Conservation (phyloP, 2,888 invertebrate genomes). For the Aplocera efformata region DNA sequence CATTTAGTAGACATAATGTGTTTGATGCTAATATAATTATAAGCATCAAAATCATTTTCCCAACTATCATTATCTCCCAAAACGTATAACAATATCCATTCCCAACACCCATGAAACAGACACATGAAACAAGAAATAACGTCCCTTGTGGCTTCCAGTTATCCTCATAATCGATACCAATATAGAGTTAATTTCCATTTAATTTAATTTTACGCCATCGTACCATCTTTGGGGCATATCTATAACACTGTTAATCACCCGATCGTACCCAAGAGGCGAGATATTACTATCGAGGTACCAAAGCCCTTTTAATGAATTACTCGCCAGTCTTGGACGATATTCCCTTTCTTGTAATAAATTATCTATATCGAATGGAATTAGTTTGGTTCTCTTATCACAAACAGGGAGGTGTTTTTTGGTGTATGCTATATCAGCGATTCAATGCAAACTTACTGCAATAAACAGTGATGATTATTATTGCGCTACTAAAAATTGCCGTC, state of each 20-base stretch:
- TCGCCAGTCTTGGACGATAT: constrained; percentile 29
- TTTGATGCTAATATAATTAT: too few species aligned
- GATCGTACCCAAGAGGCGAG: constrained; percentile 45
- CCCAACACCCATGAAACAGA: constrained; percentile 7
- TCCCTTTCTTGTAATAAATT: constrained; percentile 15
- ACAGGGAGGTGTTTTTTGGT: not conserved
- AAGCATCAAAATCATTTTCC: too few species aligned
- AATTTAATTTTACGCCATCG: constrained; percentile 44
- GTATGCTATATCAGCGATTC: not conserved
- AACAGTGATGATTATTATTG: too few species aligned
- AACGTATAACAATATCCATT: constrained; percentile 43
- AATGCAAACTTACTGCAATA: constrained; percentile 16
- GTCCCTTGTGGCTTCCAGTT: constrained; percentile 29
- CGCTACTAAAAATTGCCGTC: too few species aligned
- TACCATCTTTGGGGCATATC: constrained; percentile 24
- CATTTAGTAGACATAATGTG: too few species aligned
- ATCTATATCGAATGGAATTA: constrained; percentile 4
- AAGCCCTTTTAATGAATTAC: constrained; percentile 31
- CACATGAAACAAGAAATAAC: constrained; percentile 30
- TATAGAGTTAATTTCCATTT: constrained; percentile 43
- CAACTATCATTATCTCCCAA: too few species aligned
- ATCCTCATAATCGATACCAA: constrained; percentile 18
- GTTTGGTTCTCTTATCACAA: not conserved
- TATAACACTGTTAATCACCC: constrained; percentile 46
- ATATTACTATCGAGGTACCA: constrained; percentile 32